Conservation (phyloP, 1,140 invertebrate species). For the Procambarus clarkii region DNA sequence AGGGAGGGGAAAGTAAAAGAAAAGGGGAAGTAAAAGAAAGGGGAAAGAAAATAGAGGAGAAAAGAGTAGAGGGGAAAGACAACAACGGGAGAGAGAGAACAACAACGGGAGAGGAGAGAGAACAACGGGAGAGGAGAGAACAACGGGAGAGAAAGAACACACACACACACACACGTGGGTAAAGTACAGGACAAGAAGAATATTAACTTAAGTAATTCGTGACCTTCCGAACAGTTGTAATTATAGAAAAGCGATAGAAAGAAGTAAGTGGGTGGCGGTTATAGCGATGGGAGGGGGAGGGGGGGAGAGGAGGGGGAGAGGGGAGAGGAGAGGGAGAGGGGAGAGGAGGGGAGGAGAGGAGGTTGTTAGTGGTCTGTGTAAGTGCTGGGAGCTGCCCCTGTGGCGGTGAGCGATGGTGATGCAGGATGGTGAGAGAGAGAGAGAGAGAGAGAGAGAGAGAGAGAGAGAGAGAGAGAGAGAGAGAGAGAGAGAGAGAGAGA, state of each 20-base stretch:
- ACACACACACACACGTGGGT: neutral
- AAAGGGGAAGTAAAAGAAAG: neutral
- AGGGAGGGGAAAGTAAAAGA: neutral
- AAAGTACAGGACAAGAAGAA: neutral
- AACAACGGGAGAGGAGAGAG: neutral
- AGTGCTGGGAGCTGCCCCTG: neutral
- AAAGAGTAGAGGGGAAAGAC: neutral
- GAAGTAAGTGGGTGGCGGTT: neutral
- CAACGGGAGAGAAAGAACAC: neutral
- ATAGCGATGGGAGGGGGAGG: neutral
- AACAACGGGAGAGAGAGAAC: neutral
- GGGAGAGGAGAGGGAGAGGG: neutral
- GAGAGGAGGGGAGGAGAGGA: neutral
- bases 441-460: too few species aligned
- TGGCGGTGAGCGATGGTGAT: too few species aligned
- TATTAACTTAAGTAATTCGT: neutral
- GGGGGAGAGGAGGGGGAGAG: neutral
- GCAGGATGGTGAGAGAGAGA: too few species aligned
- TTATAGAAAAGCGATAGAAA: constrained; percentile 11
- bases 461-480: too few species aligned
- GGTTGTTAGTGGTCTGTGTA: neutral
- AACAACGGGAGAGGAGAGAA: neutral
- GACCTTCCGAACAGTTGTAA: neutral
- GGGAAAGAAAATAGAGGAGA: neutral
- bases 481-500: too few species aligned